A percentile compares a stretch with the other conserved stretches of the same genome.
Evolutionary conservation across 2,888 invertebrate species (phyloP).

Genomic region (Micoletzkya japonica): DNA sequence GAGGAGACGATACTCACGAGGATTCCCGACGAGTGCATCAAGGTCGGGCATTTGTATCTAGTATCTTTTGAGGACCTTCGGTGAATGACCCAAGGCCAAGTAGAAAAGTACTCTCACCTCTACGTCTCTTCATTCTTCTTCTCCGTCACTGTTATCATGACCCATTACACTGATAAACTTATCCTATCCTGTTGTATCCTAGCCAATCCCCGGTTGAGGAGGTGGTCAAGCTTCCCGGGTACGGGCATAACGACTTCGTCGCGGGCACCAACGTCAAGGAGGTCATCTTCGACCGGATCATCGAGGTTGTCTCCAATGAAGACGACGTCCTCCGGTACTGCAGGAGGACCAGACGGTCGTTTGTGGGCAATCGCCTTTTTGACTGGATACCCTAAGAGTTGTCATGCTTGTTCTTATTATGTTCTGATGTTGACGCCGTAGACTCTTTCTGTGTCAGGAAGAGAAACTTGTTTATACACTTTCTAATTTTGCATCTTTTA

Average conservation of each 20-base stretch:
- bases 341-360: no score
- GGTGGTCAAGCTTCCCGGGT: not conserved
- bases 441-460: no score
- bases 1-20: conserved; percentile 5
- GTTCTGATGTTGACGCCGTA: no score
- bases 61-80: no score
- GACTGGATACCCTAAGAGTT: no score
- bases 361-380: no score
- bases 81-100: no score
- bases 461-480: no score
- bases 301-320: not conserved
- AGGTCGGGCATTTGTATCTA: no score
- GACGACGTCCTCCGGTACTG: no score
- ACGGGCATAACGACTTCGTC: conserved; percentile 15
- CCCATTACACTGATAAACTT: not conserved
- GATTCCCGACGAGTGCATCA: not conserved
- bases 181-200: not conserved
- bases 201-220: not conserved
- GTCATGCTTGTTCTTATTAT: no score
- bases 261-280: conserved; percentile 8
- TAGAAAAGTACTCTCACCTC: not conserved
- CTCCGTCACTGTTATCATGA: not conserved
- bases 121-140: not conserved
- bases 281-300: conserved; percentile 9
- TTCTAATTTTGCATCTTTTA: no score